phyloP scores from a whole-genome alignment of 2,888 invertebrate species.

The Leptarthrus brevirostris region DNA sequence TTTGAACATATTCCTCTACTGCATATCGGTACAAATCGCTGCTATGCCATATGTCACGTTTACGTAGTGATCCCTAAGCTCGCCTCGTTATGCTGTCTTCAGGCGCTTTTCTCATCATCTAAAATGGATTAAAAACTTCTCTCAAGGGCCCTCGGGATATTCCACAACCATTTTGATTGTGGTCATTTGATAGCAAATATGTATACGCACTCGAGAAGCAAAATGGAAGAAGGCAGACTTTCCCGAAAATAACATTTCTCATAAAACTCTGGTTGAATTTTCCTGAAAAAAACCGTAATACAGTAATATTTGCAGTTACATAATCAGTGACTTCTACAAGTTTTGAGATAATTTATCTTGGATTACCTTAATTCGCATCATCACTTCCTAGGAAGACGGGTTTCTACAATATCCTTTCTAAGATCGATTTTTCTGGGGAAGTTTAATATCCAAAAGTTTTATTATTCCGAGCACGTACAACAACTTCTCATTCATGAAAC shows the following conservation, averaged over 20 bases:
- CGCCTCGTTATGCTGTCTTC: too few species aligned
- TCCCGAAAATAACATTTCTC: conserved; percentile 32
- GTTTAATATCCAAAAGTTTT: neutral
- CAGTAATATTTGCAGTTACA: neutral
- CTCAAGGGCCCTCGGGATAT: conserved; percentile 20
- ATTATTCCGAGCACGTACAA: conserved; percentile 37
- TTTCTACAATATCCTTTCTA: neutral
- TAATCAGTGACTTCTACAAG: conserved; percentile 28
- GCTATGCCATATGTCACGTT: too few species aligned
- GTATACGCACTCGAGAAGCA: conserved; percentile 7
- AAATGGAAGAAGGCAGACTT: conserved; percentile 8
- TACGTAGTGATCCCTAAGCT: too few species aligned
- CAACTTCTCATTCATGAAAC: conserved; percentile 29
- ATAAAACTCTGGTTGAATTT: conserved; percentile 33
- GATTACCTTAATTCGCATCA: neutral
- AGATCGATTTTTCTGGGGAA: conserved; percentile 20
- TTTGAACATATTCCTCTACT: too few species aligned
- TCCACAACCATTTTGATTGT: conserved; percentile 21
- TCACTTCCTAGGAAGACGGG: neutral
- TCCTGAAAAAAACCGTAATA: conserved; percentile 9
- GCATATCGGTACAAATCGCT: too few species aligned
- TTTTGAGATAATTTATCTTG: conserved; percentile 6
- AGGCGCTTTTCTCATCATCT: too few species aligned
- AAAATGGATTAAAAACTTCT: conserved; percentile 38
- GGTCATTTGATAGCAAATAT: conserved; percentile 14